These are phyloP conservation scores for Catostomus latipinnis DNA, from an alignment of 2,797 vertebrate species.

Conservation along the genomic window DNA sequence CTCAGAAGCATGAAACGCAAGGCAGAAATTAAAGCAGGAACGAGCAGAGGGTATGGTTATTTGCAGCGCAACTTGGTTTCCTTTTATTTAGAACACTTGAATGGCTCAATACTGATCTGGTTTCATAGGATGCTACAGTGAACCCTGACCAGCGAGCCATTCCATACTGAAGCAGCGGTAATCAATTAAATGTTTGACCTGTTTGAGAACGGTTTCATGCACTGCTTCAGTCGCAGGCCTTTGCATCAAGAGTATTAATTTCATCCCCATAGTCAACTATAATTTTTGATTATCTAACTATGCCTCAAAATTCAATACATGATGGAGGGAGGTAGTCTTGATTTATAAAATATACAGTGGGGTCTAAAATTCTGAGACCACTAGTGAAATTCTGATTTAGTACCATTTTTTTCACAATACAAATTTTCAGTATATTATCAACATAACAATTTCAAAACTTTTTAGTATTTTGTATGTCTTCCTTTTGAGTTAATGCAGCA, in stretches of 20 bases:
- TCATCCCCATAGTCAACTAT: slow-evolving; percentile 45
- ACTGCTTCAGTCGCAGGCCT: slow-evolving; percentile 54
- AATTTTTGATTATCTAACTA: slow-evolving; percentile 34
- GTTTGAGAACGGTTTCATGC: slow-evolving; percentile 66
- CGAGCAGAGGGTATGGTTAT: slow-evolving; percentile 65
- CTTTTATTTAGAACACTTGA: slow-evolving; percentile 33
- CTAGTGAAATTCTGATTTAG: too few relatives aligned
- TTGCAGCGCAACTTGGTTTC: slow-evolving; percentile 62
- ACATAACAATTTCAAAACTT: too few relatives aligned
- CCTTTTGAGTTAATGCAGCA: too few relatives aligned
- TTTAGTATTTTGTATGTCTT: too few relatives aligned
- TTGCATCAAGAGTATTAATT: slow-evolving; percentile 64
- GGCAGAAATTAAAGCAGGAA: slow-evolving; percentile 60
- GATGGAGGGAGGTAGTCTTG: neutral
- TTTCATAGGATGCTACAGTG: slow-evolving; percentile 70
- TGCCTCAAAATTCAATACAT: neutral
- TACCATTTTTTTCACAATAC: neutral
- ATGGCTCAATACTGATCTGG: slow-evolving; percentile 63
- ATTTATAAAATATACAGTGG: neutral
- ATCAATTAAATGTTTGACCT: slow-evolving; percentile 70
- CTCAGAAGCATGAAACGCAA: slow-evolving; percentile 70
- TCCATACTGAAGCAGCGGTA: slow-evolving; percentile 48
- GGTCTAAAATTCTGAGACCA: too few relatives aligned
- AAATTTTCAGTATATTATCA: too few relatives aligned
- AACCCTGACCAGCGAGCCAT: slow-evolving; percentile 50